Base-by-base conservation (phyloP, 2,113 vertebrate genomes). In the Microcebus lehilahytsara region DNA sequence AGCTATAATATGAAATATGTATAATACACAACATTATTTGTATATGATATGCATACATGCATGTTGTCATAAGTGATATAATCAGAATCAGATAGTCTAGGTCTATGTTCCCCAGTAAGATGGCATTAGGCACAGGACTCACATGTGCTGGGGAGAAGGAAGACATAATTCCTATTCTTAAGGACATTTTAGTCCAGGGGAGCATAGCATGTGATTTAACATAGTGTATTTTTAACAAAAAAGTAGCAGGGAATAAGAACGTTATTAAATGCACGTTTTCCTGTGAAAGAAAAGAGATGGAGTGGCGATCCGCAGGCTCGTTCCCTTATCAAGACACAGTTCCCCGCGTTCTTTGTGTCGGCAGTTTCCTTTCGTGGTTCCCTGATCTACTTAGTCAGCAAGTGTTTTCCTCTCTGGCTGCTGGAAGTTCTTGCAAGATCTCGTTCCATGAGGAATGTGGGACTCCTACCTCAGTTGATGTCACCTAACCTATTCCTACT, bases 321-420 rank as follows among this genome's bases (percentile, higher is more conserved):
- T 40, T 83, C 37, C 53, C 53, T 42, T 10, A 62, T 22, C 22
- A 5, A 83, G 32, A 89, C 9, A 0, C 13, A 5, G 30, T n/a
- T 83, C 20, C 13, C 37, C 25, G 0, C 40, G 30, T 32, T 37
- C 16, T 84, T 23, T 6, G 19, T 23, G 56, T 6, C 25, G 5
- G 23, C 60, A n/a, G 22, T 9, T 11, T 40, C 13, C 8, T 27
- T 34, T 6, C 0, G 9, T 14, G 5, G 11, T 16, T 9, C 16
- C 51, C 81, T 64, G 46, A 37, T 10, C 46, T 46, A 25, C 25
- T 53, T n/a, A 14, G 4, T n/a, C 51, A 27, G 0, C 25, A 79
- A 23, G 32, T 37, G 10, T 40, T 51, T 71, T 77, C 25, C 25
- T 49, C 60, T 89, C 40, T 19, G 7, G n/a, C 17, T 60, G 4